Evolutionary conservation across 2,888 invertebrate species (phyloP).

Genomic region (Empis stercorea): DNA sequence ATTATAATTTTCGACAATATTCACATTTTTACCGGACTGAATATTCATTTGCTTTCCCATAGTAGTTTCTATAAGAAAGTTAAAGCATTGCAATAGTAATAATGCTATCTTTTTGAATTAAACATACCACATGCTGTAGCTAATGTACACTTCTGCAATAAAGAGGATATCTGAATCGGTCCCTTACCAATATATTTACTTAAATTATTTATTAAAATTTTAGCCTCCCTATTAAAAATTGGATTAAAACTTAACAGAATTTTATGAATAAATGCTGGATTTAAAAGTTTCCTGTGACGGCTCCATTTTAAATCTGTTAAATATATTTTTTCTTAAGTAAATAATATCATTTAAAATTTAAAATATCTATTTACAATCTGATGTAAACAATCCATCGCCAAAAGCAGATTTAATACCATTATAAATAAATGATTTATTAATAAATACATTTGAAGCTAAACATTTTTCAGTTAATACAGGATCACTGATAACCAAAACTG

Average conservation of each 20-base stretch:
- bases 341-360: not conserved
- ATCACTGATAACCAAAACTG: constrained; percentile 12
- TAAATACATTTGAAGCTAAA: constrained; percentile 13
- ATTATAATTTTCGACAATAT: constrained; percentile 27
- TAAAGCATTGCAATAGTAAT: too few relatives aligned
- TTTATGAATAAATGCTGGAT: constrained; percentile 10
- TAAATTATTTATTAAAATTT: not conserved
- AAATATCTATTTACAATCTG: constrained; percentile 4
- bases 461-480: constrained; percentile 13
- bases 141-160: not conserved
- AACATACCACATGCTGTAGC: not conserved
- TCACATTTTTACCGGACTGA: constrained; percentile 22
- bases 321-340: too few relatives aligned
- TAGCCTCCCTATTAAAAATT: constrained; percentile 7
- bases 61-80: constrained; percentile 23
- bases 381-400: constrained; percentile 8
- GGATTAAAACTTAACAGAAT: constrained; percentile 5
- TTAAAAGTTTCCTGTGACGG: constrained; percentile 8
- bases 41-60: constrained; percentile 31
- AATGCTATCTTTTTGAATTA: too few relatives aligned
- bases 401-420: constrained; percentile 6
- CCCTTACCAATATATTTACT: not conserved
- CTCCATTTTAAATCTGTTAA: constrained; percentile 7
- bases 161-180: not conserved
- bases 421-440: constrained; percentile 13